Conservation (phyloP, 2,888 invertebrate genomes). For the Lasioglossum leucozonium region DNA sequence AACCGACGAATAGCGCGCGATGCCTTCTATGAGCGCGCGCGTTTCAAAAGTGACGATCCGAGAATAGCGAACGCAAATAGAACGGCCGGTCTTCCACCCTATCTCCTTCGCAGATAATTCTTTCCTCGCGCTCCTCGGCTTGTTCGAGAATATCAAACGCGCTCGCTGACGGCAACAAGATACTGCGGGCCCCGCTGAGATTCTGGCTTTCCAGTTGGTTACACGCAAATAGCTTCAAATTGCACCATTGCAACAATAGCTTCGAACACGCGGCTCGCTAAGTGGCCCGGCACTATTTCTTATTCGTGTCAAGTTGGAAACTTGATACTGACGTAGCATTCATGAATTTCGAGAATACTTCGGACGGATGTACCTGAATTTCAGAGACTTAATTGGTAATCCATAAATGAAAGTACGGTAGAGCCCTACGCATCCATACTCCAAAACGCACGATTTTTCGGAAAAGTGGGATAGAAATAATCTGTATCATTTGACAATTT, state of each 20-base stretch:
- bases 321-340: not conserved
- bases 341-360: not conserved
- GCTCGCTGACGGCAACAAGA: slow-evolving; percentile 30
- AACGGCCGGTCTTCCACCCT: slow-evolving; percentile 24
- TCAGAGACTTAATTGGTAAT: not conserved
- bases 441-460: too few relatives aligned
- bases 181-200: slow-evolving; percentile 32
- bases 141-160: slow-evolving; percentile 18
- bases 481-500: too few relatives aligned
- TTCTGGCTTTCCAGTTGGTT: slow-evolving; percentile 41
- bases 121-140: slow-evolving; percentile 32
- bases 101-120: slow-evolving; percentile 50
- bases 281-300: slow-evolving; percentile 23
- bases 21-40: slow-evolving; percentile 21
- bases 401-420: not conserved
- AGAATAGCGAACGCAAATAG: slow-evolving; percentile 62
- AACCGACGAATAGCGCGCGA: slow-evolving; percentile 62
- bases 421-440: too few relatives aligned
- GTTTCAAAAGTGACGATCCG: slow-evolving; percentile 53
- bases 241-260: slow-evolving; percentile 37
- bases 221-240: slow-evolving; percentile 36
- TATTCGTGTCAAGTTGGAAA: slow-evolving; percentile 9
- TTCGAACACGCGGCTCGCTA: slow-evolving; percentile 25
- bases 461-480: too few relatives aligned
- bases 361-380: not conserved